Base-by-base conservation (phyloP, 1,140 invertebrate genomes). In the Dysdera silvatica region DNA sequence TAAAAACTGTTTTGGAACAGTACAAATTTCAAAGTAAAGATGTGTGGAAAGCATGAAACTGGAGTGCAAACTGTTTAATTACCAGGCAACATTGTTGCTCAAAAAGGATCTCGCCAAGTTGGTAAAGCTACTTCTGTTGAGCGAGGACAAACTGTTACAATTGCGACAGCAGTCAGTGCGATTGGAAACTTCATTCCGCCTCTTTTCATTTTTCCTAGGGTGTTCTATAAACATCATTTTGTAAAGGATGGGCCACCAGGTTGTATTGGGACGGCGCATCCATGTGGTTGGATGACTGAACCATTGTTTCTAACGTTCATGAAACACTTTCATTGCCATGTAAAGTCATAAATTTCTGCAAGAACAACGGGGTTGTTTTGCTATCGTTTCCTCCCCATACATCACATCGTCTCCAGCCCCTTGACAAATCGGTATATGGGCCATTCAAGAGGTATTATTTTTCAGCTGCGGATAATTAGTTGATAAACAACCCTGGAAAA, bases 181-280 rank as follows among this genome's bases (percentile, higher is more conserved):
- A 43, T 61, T 45, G 70, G 67, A 16, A 71, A 70, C 41, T 28
- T 18, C 18, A 29, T 66, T 5, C 68, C 67, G 8, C 65, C 67
- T 33, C 68, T 75, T 28, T 70, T 80, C 28, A 68, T 80, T 48
- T 79, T 78, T 67, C 76, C 76, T 0, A 41, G 74, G 29, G 66
- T 69, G 18, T 69, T 69, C 52, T 75, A 67, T 35, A 66, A 75
- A 35, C 67, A 74, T 45, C 64, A 70, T 55, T 71, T 77, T 35
- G 58, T 75, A 8, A 59, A 55, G 24, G 70, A 71, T 66, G 74
- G 67, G 2, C 75, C 75, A 33, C 28, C 66, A 56, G 75, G 74
- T 32, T 70, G 55, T 28, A 67, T 70, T 47, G 77, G 73, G 32
- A 45, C 45, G 40, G 70, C 65, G 6, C 69, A 74, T 68, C 18